These are phyloP conservation scores for Drosophila sp. DNA, from an alignment of 1,140 invertebrate species.

Conservation along the genomic window DNA sequence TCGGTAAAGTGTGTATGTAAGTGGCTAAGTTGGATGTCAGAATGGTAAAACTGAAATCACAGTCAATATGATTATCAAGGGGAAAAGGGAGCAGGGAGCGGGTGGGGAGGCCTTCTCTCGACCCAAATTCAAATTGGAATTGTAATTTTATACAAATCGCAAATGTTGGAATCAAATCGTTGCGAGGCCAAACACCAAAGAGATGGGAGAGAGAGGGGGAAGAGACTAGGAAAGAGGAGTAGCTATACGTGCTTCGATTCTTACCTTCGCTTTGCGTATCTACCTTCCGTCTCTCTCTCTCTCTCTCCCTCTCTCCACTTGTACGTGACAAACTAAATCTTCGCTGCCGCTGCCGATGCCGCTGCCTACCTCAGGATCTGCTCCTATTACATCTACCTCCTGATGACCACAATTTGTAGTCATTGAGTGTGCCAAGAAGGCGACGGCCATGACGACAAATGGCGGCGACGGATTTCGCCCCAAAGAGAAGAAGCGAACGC, in stretches of 20 bases:
- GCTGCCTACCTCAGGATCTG: not conserved
- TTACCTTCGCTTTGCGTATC: conserved; percentile 38
- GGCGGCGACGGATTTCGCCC: conserved; percentile 45
- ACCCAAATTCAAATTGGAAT: conserved; percentile 66
- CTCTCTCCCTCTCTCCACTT: conserved; percentile 6
- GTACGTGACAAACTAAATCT: conserved; percentile 34
- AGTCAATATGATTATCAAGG: conserved; percentile 11
- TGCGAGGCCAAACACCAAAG: conserved; percentile 6
- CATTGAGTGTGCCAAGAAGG: conserved; percentile 59
- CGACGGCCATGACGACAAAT: conserved; percentile 10
- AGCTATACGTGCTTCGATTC: conserved; percentile 48
- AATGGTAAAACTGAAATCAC: conserved; percentile 44
- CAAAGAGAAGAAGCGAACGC: not conserved
- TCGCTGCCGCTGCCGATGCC: not conserved
- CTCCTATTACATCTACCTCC: conserved; percentile 1
- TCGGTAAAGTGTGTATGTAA: not conserved
- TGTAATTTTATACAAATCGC: conserved; percentile 69
- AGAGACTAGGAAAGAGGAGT: not conserved
- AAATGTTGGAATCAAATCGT: conserved; percentile 37
- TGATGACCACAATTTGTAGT: conserved; percentile 73
- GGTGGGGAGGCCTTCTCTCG: conserved; percentile 26
- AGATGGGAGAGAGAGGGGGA: not conserved
- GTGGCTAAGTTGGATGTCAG: conserved; percentile 21
- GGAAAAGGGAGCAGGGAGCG: not conserved
- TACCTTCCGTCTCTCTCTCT: not conserved